Evolutionary conservation across 2,797 vertebrate genomes (phyloP), one percentile per base, ranked within the genome.

Genomic region (Rhodeus uyekii): DNA sequence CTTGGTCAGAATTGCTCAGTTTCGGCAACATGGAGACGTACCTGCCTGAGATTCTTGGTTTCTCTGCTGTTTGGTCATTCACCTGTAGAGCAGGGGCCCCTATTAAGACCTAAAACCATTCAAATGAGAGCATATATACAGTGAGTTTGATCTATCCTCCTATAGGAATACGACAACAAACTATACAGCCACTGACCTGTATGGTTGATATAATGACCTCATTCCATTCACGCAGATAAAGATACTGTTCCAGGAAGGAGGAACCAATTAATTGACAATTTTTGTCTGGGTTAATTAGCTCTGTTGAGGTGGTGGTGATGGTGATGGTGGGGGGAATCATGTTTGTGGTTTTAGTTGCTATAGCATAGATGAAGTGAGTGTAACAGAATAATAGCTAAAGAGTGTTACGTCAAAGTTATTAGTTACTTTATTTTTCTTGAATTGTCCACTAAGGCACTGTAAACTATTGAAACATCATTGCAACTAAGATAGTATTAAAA

Each of bases 121-220:
- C 8, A n/a, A 81, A 63, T 27, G 44, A 32, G 65, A 80, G 14
- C 29, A 71, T 80, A 71, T 80, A 81, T 81, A 81, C 69, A 74
- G 36, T 42, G 46, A 69, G 65, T 74, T 73, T 74, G 32, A 81
- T 27, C 34, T 16, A 42, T 50, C 3, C 22, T 63, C 60, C 69
- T 60, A 29, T 39, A 65, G 32, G 79, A 50, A 74, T 27, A 18
- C n/a, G 32, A 69, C 22, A 53, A 53, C 29, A 29, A 63, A 63
- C n/a, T 80, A 63, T 73, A 73, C 53, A 73, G 36, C 32, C 24
- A 10, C 29, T 73, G 18, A 81, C 69, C 36, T 46, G 24, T 63
- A 48, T 50, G 48, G 7, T 29, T 48, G n/a, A n/a, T 64, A 4
- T 58, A 80, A 72, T 80, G 58, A 32, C 58, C 24, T 74, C 32